A percentile compares a stretch with the other conserved stretches of the same genome.
Conservation (phyloP, 2,113 vertebrate genomes). For the Hippocampus barbouri region DNA sequence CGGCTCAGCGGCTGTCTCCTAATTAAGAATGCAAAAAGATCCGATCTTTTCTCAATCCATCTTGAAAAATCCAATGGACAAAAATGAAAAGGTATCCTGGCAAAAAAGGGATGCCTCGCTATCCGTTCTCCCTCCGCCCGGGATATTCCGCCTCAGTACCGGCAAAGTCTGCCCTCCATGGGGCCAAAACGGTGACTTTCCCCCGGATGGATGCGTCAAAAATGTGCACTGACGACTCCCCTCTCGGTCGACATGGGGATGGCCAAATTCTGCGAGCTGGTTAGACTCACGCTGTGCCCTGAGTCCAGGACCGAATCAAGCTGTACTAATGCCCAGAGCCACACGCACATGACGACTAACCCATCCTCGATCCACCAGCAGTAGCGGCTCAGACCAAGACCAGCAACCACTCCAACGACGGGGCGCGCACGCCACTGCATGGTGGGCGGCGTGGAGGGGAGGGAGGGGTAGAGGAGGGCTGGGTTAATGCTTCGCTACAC, state of each 20-base stretch:
- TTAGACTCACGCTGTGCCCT: conserved; percentile 55
- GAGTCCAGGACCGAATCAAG: conserved; percentile 60
- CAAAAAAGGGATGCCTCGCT: conserved; percentile 30
- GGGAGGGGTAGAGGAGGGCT: neutral
- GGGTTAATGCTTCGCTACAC: neutral
- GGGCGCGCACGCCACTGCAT: conserved; percentile 22
- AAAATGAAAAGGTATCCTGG: neutral
- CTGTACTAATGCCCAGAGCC: conserved; percentile 66
- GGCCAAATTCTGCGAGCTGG: conserved; percentile 42
- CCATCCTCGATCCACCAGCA: conserved; percentile 63
- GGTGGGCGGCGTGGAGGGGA: conserved; percentile 43
- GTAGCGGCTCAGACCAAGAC: conserved; percentile 25
- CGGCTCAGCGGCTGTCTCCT: conserved; percentile 39
- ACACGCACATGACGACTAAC: conserved; percentile 68
- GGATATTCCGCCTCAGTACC: conserved; percentile 49
- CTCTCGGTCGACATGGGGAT: conserved; percentile 25
- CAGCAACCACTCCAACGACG: conserved; percentile 59
- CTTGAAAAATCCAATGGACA: neutral
- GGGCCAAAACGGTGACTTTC: conserved; percentile 34
- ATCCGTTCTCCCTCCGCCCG: conserved; percentile 25
- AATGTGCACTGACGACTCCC: conserved; percentile 46
- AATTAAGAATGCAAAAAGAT: conserved; percentile 51
- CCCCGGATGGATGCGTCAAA: conserved; percentile 46
- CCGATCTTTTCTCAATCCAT: conserved; percentile 37
- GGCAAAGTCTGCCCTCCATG: conserved; percentile 49